Conservation (phyloP, 2,888 invertebrate genomes). For the Blastobasis lacticolella region DNA sequence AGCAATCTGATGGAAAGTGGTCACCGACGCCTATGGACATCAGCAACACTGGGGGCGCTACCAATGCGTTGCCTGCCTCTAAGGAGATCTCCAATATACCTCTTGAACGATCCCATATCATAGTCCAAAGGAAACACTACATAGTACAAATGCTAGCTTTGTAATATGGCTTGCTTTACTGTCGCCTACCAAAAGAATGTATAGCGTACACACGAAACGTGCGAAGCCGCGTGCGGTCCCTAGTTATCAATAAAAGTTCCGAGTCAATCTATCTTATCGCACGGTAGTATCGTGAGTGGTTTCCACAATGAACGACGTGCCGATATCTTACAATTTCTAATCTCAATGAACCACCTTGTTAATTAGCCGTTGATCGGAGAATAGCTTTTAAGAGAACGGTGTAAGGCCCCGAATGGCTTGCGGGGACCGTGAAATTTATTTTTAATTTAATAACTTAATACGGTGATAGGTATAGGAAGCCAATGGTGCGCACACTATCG, state of each 20-base stretch:
- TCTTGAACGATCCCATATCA: too few relatives aligned
- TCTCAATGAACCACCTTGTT: constrained; percentile 70
- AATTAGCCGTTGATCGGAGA: constrained; percentile 41
- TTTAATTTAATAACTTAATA: constrained; percentile 73
- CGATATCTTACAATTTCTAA: constrained; percentile 71
- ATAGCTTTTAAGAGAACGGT: constrained; percentile 18
- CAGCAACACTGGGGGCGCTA: too few relatives aligned
- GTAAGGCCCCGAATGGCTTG: constrained; percentile 37
- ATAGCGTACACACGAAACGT: constrained; percentile 32
- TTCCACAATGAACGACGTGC: constrained; percentile 72
- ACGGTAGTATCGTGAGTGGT: constrained; percentile 67
- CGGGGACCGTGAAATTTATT: constrained; percentile 34
- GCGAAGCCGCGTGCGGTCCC: constrained; percentile 28
- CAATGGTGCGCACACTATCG: constrained; percentile 62
- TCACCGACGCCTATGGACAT: too few relatives aligned
- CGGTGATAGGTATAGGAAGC: constrained; percentile 61
- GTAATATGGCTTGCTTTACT: too few relatives aligned
- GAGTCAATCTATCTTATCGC: constrained; percentile 69
- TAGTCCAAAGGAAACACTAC: too few relatives aligned
- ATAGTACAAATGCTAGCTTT: too few relatives aligned
- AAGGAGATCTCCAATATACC: too few relatives aligned
- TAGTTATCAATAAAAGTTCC: constrained; percentile 62
- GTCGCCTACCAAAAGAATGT: too few relatives aligned
- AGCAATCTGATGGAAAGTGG: too few relatives aligned
- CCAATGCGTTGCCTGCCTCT: too few relatives aligned